phyloP scores from a whole-genome alignment of 2,888 invertebrate species.

The Zonitis immaculata region DNA sequence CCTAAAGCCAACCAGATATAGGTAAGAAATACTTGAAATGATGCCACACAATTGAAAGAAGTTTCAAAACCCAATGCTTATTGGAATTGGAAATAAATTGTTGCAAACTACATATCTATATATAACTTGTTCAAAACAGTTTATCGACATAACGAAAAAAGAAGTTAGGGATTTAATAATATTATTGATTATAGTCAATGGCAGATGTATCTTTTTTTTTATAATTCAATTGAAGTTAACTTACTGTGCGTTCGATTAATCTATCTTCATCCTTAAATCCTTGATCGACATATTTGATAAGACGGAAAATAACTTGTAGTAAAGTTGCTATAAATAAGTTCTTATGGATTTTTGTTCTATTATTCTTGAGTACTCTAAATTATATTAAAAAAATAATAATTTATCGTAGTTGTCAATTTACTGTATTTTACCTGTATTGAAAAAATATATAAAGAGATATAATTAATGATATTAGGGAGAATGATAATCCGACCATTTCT shows the following conservation, averaged over 20 bases:
- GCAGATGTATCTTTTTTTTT: too few species aligned
- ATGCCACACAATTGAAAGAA: too few species aligned
- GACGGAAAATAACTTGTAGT: slow-evolving; percentile 66
- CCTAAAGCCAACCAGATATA: too few species aligned
- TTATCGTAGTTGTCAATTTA: slow-evolving; percentile 1
- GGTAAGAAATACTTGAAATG: too few species aligned
- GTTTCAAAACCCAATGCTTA: too few species aligned
- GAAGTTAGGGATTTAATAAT: too few species aligned
- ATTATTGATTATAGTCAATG: too few species aligned
- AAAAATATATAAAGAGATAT: slow-evolving; percentile 77
- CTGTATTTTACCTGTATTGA: slow-evolving; percentile 64
- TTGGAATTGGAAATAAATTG: too few species aligned
- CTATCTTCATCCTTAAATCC: slow-evolving; percentile 36
- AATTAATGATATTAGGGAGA: slow-evolving; percentile 71
- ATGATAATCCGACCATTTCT: slow-evolving; percentile 76
- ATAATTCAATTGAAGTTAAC: slow-evolving; percentile 33
- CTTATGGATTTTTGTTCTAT: slow-evolving; percentile 80
- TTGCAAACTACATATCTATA: too few species aligned
- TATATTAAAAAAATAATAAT: slow-evolving; percentile 23
- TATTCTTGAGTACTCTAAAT: slow-evolving; percentile 69
- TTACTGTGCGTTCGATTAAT: slow-evolving; percentile 64
- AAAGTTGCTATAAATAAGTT: slow-evolving; percentile 80
- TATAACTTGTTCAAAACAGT: too few species aligned
- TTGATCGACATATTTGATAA: slow-evolving; percentile 73
- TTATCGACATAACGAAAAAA: too few species aligned